phyloP scores from a whole-genome alignment of 2,888 invertebrate species.

The Tipula unca region DNA sequence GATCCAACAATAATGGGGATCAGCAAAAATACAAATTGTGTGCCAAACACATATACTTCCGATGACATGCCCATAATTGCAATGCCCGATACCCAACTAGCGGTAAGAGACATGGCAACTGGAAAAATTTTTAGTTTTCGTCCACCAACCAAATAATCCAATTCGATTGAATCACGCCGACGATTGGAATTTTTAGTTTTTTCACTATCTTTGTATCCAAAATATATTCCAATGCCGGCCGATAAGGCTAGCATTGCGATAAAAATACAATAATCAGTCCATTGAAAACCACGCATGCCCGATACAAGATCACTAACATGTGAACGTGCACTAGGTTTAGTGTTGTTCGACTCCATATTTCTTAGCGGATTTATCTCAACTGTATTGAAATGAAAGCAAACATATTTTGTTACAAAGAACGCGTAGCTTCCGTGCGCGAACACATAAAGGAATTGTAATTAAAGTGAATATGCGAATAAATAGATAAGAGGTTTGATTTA shows the following conservation, averaged over 20 bases:
- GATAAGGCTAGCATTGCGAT: slow-evolving; percentile 41
- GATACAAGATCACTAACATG: background rate
- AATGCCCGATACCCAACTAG: slow-evolving; percentile 28
- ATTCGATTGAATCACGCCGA: slow-evolving; percentile 29
- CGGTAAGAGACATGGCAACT: slow-evolving; percentile 48
- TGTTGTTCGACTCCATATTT: no score
- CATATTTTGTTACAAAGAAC: no score
- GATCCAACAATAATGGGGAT: background rate
- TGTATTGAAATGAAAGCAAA: no score
- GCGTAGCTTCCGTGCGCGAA: no score
- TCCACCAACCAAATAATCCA: slow-evolving; percentile 45
- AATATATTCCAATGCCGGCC: slow-evolving; percentile 45
- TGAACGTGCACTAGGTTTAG: no score
- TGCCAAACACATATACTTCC: background rate
- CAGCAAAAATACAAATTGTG: background rate
- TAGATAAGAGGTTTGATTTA: no score
- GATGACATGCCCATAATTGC: background rate
- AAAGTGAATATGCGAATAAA: no score
- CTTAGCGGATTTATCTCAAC: no score
- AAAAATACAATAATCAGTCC: slow-evolving; percentile 44
- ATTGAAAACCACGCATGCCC: slow-evolving; percentile 31
- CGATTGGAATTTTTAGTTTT: slow-evolving; percentile 24
- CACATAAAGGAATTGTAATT: no score
- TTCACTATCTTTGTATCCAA: slow-evolving; percentile 39
- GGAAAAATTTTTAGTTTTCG: slow-evolving; percentile 46